phyloP scores from a whole-genome alignment of 1,140 invertebrate species.

The Drosophila pandora region DNA sequence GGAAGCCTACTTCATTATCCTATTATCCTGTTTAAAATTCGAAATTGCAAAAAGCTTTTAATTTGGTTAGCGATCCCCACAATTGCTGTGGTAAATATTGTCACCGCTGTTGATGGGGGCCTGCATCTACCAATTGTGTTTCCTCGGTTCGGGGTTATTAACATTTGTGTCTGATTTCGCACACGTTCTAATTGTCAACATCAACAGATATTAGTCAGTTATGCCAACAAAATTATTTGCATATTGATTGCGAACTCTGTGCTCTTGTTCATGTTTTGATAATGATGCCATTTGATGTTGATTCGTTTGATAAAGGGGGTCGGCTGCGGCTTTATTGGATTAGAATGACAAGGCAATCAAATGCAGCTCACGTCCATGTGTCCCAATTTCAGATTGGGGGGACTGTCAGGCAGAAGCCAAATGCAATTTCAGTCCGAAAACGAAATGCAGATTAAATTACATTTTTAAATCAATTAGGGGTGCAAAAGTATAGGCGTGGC shows the following conservation, averaged over 20 bases:
- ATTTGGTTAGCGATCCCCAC: background rate
- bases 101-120: background rate
- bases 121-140: constrained; percentile 1
- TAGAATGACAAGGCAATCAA: constrained; percentile 15
- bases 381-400: constrained; percentile 9
- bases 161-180: constrained; percentile 34
- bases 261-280: constrained; percentile 10
- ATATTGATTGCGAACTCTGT: constrained; percentile 26
- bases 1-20: no score
- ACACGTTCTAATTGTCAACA: constrained; percentile 31
- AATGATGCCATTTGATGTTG: constrained; percentile 27
- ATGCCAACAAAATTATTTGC: constrained; percentile 23
- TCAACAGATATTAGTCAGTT: constrained; percentile 30
- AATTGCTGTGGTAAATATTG: background rate
- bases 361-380: constrained; percentile 29
- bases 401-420: constrained; percentile 14
- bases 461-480: constrained; percentile 68
- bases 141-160: constrained; percentile 10
- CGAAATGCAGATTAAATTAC: constrained; percentile 64
- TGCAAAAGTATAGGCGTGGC: constrained; percentile 37
- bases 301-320: constrained; percentile 3
- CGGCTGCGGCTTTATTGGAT: constrained; percentile 14
- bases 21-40: no score
- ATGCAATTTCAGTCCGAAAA: constrained; percentile 25
- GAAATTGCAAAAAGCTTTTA: background rate